Evolutionary conservation across 2,113 vertebrate genomes (phyloP).

Genomic region (Bubo blakistoni): DNA sequence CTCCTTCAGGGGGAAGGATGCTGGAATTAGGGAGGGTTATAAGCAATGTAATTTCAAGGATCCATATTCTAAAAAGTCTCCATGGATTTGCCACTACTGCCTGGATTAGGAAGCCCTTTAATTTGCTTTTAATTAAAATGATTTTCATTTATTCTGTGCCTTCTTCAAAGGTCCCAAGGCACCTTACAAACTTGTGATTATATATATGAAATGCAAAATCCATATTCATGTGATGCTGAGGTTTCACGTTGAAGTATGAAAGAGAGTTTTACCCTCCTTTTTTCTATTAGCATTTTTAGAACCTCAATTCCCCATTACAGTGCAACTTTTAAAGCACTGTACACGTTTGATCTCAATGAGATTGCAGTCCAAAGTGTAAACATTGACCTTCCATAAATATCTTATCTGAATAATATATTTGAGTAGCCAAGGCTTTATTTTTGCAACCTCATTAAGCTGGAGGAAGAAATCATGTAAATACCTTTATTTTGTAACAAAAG

Average conservation of each 20-base stretch:
- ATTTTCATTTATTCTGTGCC: constrained; percentile 28
- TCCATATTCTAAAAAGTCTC: background rate
- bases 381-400: background rate
- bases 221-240: background rate
- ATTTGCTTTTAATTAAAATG: constrained; percentile 64
- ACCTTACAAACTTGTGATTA: background rate
- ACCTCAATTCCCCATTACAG: background rate
- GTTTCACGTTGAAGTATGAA: background rate
- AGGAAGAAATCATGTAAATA: background rate
- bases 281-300: background rate
- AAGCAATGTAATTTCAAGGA: constrained; percentile 10
- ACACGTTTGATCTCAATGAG: background rate
- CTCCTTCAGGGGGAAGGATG: background rate
- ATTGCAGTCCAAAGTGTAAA: background rate
- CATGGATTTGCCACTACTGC: background rate
- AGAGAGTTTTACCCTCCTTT: background rate
- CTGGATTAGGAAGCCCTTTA: constrained; percentile 41
- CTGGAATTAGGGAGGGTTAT: background rate
- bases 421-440: background rate
- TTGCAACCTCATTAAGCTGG: background rate
- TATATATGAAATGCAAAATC: background rate
- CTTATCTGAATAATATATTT: background rate
- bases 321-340: background rate
- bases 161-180: background rate
- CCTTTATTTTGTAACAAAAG: background rate